A percentile compares a stretch with the other conserved stretches of the same genome.
These are phyloP conservation scores for Pedicia rivosa DNA, from an alignment of 2,888 invertebrate genomes.

Conservation along the genomic window DNA sequence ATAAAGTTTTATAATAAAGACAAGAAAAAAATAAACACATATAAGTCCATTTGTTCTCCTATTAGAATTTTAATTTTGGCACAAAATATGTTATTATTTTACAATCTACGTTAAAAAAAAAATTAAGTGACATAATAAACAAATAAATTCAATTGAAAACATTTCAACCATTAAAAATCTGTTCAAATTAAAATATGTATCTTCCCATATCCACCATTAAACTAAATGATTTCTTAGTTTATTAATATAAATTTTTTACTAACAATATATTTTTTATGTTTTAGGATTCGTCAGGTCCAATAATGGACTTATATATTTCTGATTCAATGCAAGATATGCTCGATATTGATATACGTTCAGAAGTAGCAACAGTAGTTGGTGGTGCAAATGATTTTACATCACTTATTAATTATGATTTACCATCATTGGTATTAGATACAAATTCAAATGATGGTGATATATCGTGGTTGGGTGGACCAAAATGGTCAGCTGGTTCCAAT, in stretches of 20 bases:
- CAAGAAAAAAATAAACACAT: too few species aligned
- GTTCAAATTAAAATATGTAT: neutral
- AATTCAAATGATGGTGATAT: conserved; percentile 19
- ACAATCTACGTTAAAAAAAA: too few species aligned
- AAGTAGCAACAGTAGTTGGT: conserved; percentile 65
- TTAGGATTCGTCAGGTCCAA: conserved; percentile 38
- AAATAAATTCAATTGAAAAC: too few species aligned
- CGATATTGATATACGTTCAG: conserved; percentile 75
- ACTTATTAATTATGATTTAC: conserved; percentile 24
- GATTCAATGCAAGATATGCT: conserved; percentile 79
- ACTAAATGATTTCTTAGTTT: neutral
- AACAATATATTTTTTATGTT: conserved; percentile 15
- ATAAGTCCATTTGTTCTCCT: too few species aligned
- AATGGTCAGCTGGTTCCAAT: conserved; percentile 36
- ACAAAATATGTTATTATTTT: too few species aligned
- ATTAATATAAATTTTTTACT: conserved; percentile 1
- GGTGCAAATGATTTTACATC: conserved; percentile 49
- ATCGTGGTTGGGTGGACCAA: conserved; percentile 17
- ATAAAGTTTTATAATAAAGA: too few species aligned
- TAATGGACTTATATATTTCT: conserved; percentile 47
- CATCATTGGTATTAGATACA: conserved; percentile 30
- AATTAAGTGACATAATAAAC: too few species aligned
- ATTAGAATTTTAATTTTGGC: too few species aligned
- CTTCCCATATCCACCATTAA: neutral
- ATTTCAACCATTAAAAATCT: too few species aligned